Evolutionary conservation across 2,113 vertebrate genomes (phyloP).

Genomic region (Rhabdomys dilectus): DNA sequence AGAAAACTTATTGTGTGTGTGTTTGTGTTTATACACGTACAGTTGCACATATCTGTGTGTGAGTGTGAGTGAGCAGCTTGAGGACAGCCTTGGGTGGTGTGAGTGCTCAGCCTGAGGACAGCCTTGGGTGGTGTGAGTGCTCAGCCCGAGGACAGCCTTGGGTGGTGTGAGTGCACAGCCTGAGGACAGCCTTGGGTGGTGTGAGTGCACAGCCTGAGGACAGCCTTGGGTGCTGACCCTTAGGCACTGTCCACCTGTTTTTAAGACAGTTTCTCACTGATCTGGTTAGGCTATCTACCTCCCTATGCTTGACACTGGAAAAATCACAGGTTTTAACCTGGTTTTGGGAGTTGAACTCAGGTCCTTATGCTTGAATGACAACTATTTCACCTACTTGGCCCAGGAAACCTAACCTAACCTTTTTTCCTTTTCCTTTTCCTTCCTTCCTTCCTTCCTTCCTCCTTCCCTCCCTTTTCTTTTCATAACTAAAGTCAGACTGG

Average conservation of each 20-base stretch:
- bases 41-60: background rate
- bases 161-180: background rate
- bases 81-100: too few relatives aligned
- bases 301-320: too few relatives aligned
- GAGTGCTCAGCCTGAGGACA: background rate
- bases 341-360: background rate
- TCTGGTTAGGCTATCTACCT: background rate
- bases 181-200: too few relatives aligned
- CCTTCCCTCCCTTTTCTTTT: background rate
- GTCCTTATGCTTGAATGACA: background rate
- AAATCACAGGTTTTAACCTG: background rate
- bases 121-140: background rate
- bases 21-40: background rate
- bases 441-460: rapidly evolving
- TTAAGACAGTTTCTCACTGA: background rate
- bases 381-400: background rate
- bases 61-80: background rate
- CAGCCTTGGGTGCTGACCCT: background rate
- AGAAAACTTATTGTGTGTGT: background rate
- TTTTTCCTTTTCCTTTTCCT: too few relatives aligned
- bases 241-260: background rate
- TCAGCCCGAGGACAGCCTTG: too few relatives aligned
- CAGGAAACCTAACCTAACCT: background rate
- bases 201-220: too few relatives aligned
- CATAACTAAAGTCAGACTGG: background rate